Conservation (phyloP, 2,888 invertebrate genomes). For the Leptothorax acervorum region DNA sequence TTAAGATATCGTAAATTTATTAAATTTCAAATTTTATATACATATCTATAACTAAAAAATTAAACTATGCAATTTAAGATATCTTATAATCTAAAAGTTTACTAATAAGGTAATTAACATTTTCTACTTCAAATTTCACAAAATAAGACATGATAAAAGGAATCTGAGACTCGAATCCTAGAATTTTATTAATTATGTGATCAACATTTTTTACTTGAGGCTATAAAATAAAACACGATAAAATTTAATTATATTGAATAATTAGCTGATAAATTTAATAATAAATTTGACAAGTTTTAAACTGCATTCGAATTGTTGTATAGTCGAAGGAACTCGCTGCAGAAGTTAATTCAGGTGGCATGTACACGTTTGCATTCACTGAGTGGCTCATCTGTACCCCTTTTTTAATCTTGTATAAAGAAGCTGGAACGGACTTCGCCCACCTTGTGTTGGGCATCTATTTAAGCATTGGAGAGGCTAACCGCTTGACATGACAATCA, state of each 20-base stretch:
- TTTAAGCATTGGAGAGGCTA: slow-evolving; percentile 57
- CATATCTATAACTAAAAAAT: neutral
- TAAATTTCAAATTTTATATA: neutral
- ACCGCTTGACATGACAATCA: slow-evolving; percentile 69
- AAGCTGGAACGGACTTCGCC: neutral
- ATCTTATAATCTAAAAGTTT: too few species aligned
- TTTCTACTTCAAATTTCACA: too few species aligned
- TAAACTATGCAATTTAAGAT: too few species aligned
- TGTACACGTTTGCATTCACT: slow-evolving; percentile 64
- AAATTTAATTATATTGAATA: neutral
- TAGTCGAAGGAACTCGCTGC: neutral
- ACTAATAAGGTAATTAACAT: too few species aligned
- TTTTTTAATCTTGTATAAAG: neutral
- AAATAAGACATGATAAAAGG: too few species aligned
- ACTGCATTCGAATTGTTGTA: neutral
- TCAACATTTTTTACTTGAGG: neutral
- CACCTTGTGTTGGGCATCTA: slow-evolving; percentile 70
- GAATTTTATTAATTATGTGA: neutral
- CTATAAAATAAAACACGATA: neutral
- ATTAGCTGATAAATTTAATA: neutral
- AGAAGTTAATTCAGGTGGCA: slow-evolving; percentile 68
- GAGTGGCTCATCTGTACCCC: slow-evolving; percentile 43
- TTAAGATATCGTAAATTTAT: neutral
- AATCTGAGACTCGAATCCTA: neutral
- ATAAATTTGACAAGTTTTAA: neutral